Base-by-base conservation (phyloP, 1,140 invertebrate genomes). In the Nephila pilipes region DNA sequence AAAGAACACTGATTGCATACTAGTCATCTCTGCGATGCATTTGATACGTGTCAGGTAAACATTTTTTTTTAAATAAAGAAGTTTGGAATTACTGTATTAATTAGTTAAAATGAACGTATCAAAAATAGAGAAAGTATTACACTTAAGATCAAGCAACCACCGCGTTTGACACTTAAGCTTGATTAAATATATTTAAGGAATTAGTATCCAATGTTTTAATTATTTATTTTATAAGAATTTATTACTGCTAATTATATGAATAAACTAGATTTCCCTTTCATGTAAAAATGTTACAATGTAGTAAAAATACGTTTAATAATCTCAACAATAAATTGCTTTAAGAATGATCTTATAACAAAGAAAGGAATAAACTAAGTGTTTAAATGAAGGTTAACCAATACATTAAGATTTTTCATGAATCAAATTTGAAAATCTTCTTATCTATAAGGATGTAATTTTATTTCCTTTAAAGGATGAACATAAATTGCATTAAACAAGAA, bases 1-100 rank as follows among this genome's bases (percentile, higher is more conserved):
- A 75, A 75, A 65, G n/a, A 29, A 29, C 25, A 36, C 5, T 75
- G 32, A 75, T 75, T 75, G 36, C 69, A 4, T 32, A 16, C 18
- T 18, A 75, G 69, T 18, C 69, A 75, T 75, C 5, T 75, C 18
- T 18, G 29, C 14, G 29, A 32, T 32, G 29, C 29, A 36, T 29
- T 75, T 75, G 69, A 75, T 75, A 36, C 16, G 12, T 18, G 29
- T 36, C 69, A 32, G 14, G 69, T 29, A 75, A 75, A 75, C 32
- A 32, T 32, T 75, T 60, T 60, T 36, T 75, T 32, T 32, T 29
- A 20, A 18, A 32, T 20, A 36, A 75, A 29, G 14, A 25, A 69
- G n/a, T 69, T 60, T 60, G 25, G 29, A 60, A 75, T 10, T 75
- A 32, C 29, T 75, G 32, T 75, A 75, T 75, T 75, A 75, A 75